These are phyloP conservation scores for Harlomillsia oculata DNA, from an alignment of 1,140 invertebrate species.

Conservation along the genomic window DNA sequence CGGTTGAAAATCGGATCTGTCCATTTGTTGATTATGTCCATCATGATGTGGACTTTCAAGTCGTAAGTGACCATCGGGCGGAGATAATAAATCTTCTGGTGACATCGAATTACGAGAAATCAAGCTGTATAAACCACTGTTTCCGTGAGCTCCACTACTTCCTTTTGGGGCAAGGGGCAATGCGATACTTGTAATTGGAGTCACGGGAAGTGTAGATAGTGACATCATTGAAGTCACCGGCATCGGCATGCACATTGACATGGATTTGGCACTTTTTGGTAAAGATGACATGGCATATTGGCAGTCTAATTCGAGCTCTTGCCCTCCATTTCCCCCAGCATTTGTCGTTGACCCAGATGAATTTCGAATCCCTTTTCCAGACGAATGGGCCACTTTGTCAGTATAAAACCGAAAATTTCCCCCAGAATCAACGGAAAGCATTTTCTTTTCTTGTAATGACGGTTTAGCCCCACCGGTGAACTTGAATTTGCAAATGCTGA, in stretches of 20 bases:
- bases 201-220: too few species aligned
- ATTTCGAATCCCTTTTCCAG: background rate
- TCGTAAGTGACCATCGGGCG: too few species aligned
- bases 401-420: conserved; percentile 73
- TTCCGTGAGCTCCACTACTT: too few species aligned
- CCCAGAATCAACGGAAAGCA: conserved; percentile 73
- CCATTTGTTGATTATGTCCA: too few species aligned
- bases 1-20: too few species aligned
- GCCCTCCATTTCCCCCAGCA: background rate
- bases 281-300: conserved; percentile 8
- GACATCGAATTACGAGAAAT: too few species aligned
- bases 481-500: conserved; percentile 86
- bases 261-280: conserved; percentile 31
- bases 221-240: conserved; percentile 5
- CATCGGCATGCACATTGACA: conserved; percentile 32
- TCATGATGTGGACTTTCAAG: too few species aligned
- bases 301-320: background rate
- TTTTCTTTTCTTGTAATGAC: conserved; percentile 77
- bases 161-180: too few species aligned
- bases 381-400: conserved; percentile 50
- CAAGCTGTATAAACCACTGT: too few species aligned
- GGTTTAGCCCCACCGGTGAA: conserved; percentile 81
- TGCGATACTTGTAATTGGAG: too few species aligned
- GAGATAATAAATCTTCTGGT: too few species aligned
- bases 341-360: background rate